Conservation (phyloP, 2,113 vertebrate species). For the Pseudonaja textilis region DNA sequence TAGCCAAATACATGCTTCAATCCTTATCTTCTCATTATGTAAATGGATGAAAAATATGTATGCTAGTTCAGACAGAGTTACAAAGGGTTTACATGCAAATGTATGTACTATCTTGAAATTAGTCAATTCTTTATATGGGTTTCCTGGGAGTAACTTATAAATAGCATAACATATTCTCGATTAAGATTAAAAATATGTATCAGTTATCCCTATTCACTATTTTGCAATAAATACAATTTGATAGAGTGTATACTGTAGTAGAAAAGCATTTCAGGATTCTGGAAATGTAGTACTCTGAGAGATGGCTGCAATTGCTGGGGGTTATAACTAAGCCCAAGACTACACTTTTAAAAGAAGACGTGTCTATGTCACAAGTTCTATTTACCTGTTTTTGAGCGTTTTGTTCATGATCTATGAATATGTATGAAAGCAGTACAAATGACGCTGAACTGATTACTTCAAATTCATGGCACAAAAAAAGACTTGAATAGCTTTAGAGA, state of each 20-base stretch:
- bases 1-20: neutral
- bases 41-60: neutral
- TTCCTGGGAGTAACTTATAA: neutral
- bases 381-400: conserved; percentile 23
- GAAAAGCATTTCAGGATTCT: neutral
- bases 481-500: conserved; percentile 24
- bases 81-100: neutral
- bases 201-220: neutral
- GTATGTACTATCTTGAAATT: neutral
- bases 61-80: neutral
- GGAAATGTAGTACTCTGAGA: neutral
- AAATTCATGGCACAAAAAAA: conserved; percentile 40
- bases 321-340: conserved; percentile 20
- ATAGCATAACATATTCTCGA: neutral
- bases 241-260: neutral
- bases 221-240: neutral
- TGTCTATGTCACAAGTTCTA: neutral
- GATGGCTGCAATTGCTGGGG: conserved; percentile 9
- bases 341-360: conserved; percentile 24
- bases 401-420: conserved; percentile 28
- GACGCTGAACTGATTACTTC: conserved; percentile 25
- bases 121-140: neutral
- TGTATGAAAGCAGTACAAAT: conserved; percentile 17
- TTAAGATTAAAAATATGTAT: rapidly evolving
- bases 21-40: neutral